Conservation (phyloP, 2,888 invertebrate genomes). For the Drosophila paranaensis region DNA sequence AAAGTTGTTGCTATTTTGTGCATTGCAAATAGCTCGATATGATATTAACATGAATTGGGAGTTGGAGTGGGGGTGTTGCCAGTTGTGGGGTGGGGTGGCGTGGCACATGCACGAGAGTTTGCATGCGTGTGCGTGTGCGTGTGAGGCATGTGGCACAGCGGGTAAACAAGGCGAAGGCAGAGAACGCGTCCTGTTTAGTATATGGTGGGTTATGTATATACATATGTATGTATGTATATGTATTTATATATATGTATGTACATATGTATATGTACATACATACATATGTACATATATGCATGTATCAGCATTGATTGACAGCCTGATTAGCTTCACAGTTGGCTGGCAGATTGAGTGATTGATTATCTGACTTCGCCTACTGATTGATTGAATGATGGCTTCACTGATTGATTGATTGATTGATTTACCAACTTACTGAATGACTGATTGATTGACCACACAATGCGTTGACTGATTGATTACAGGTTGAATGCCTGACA, state of each 20-base stretch:
- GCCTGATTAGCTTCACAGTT: not conserved
- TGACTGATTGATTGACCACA: not conserved
- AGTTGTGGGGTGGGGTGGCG: not conserved
- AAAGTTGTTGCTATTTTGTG: slow-evolving; percentile 44
- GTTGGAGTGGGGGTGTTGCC: not conserved
- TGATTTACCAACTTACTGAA: not conserved
- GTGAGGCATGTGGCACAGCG: not conserved
- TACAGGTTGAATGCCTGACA: too few species aligned
- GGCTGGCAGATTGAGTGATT: not conserved
- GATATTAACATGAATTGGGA: slow-evolving; percentile 12
- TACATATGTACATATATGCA: not conserved
- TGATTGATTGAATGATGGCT: not conserved
- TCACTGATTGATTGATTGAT: not conserved
- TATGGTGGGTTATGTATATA: too few species aligned
- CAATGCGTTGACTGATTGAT: not conserved
- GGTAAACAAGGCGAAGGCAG: not conserved
- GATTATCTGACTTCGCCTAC: not conserved
- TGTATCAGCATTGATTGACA: not conserved
- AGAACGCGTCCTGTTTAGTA: not conserved
- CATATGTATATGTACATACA: not conserved
- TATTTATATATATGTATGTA: not conserved
- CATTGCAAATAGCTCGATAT: slow-evolving; percentile 36
- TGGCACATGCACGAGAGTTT: too few species aligned
- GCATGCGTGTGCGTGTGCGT: not conserved
- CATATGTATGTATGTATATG: not conserved